Evolutionary conservation across 2,113 vertebrate species (phyloP).

Genomic region (Laticauda colubrina): DNA sequence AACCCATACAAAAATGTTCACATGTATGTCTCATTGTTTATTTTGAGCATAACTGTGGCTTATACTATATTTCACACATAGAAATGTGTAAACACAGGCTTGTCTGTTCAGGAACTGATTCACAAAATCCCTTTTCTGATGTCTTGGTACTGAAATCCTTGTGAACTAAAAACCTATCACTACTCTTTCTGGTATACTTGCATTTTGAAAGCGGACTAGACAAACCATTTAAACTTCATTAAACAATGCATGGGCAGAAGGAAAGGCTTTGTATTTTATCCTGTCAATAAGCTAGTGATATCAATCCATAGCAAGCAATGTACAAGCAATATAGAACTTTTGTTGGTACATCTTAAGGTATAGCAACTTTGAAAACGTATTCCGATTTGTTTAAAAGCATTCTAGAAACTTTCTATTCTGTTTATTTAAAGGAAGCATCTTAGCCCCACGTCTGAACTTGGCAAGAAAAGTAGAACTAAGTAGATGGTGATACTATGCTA

Average conservation of each 20-base stretch:
- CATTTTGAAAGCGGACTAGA: not conserved
- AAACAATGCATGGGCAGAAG: not conserved
- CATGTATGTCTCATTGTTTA: not conserved
- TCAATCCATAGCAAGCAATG: not conserved
- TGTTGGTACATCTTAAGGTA: not conserved
- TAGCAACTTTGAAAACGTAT: not conserved
- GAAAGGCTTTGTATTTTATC: not conserved
- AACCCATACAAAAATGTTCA: not conserved
- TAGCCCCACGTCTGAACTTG: not conserved
- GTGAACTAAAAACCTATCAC: not conserved
- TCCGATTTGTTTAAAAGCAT: not conserved
- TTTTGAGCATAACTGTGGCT: conserved; percentile 5
- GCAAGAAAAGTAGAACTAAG: not conserved
- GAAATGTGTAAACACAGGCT: not conserved
- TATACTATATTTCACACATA: not conserved
- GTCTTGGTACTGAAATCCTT: not conserved
- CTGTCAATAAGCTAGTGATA: not conserved
- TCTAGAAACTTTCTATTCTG: not conserved
- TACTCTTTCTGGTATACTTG: not conserved
- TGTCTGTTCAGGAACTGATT: conserved; percentile 12
- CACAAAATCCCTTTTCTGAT: not conserved
- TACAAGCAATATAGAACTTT: not conserved
- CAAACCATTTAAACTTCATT: not conserved
- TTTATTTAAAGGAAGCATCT: not conserved
- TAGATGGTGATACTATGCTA: not conserved